Base-by-base conservation (phyloP, 2,888 invertebrate species). In the Tenthredo mesomela region DNA sequence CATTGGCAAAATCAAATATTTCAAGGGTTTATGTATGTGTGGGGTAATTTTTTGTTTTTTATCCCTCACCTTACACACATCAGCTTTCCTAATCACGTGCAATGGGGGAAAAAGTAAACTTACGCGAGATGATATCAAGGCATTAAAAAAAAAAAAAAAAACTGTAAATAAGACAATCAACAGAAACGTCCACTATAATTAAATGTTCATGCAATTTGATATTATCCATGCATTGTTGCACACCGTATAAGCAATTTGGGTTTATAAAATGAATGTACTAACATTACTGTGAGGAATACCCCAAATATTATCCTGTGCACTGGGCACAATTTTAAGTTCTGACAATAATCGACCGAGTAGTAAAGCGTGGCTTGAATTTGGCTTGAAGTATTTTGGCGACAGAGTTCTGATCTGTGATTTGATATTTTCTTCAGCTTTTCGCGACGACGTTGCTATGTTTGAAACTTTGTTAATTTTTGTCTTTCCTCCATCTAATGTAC, bases 271-370 rank as follows among this genome's bases (percentile, higher is more conserved):
- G 2, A 61, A 61, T 61, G n/a, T 82, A 87, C 90, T 88, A 87
- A 92, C 92, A 85, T 91, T 91, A 70, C 89, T 89, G 86, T 90
- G 91, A 47, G 92, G 91, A 78, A 92, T 90, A 86, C 87, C 90
- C 92, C 92, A 92, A 86, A 92, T 90, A 86, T 92, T 90, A 67
- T 90, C 88, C 58, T 86, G 88, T 58, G 87, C 89, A 83, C 90
- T 89, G 18, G 89, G 88, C 90, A 90, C 89, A 82, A 89, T 88
- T 83, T 84, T 89, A 70, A 90, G 87, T 85, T 92, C 92, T 9
- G 86, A 78, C 15, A 91, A 67, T 25, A 92, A 84, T 75, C 91
- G 87, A 61, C 92, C 91, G 18, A 92, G 85, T 37, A 92, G 85
- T 80, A 89, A 84, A 4, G 86, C 83, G 29, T 90, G 91, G 80